These are phyloP conservation scores for Antidorcas marsupialis DNA, from an alignment of 2,113 vertebrate species.

Conservation along the genomic window DNA sequence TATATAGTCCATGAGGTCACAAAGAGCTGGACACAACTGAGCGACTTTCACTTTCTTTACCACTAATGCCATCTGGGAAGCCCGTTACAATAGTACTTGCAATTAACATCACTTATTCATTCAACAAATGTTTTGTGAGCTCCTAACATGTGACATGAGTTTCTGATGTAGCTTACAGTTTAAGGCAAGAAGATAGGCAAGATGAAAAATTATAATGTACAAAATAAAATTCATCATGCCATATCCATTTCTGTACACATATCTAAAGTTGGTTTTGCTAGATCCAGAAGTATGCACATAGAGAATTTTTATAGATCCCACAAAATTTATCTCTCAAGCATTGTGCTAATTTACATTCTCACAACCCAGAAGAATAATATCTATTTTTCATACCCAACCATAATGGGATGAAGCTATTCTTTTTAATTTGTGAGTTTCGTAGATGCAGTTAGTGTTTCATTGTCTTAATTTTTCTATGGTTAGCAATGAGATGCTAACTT, in stretches of 20 bases:
- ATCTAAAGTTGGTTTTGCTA: not conserved
- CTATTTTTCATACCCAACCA: not conserved
- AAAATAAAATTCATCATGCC: not conserved
- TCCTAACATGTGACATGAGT: not conserved
- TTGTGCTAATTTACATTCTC: not conserved
- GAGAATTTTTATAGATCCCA: not conserved
- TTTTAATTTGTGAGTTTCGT: constrained; percentile 9
- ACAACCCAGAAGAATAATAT: not conserved
- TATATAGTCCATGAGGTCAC: not conserved
- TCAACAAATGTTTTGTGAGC: not conserved
- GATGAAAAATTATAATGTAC: not conserved
- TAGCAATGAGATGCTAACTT: not conserved
- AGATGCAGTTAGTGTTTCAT: not conserved
- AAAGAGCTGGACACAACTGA: not conserved
- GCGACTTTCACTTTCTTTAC: not conserved
- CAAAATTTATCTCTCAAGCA: not conserved
- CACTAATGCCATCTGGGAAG: not conserved
- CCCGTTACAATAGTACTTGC: not conserved
- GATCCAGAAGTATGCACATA: not conserved
- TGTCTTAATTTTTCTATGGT: not conserved
- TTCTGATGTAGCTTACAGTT: not conserved
- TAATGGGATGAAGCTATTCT: not conserved
- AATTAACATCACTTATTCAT: not conserved
- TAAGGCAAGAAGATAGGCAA: not conserved
- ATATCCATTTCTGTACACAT: not conserved